phyloP scores from a whole-genome alignment of 1,140 invertebrate species.

The Magallana angulata region DNA sequence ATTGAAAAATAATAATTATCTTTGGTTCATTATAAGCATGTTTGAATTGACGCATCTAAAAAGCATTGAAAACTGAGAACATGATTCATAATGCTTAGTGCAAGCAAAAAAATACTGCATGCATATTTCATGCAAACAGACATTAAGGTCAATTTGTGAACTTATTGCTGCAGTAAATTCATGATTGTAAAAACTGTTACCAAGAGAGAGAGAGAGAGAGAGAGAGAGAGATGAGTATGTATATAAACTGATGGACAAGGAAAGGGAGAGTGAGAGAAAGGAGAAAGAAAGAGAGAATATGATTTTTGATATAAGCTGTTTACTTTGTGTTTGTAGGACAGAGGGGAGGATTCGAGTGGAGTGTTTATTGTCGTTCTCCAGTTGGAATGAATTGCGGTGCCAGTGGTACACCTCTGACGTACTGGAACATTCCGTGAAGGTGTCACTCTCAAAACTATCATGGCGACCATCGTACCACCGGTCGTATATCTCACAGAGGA shows the following conservation, averaged over 20 bases:
- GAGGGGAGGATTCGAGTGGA: conserved; percentile 64
- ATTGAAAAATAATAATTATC: no score
- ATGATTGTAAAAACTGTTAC: no score
- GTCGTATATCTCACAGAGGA: conserved; percentile 79
- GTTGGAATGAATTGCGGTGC: conserved; percentile 61
- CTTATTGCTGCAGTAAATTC: no score
- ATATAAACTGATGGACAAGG: neutral
- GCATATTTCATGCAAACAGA: no score
- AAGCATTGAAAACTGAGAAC: no score
- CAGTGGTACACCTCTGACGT: conserved; percentile 75
- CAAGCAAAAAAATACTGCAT: no score
- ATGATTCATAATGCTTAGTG: no score
- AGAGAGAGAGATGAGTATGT: no score
- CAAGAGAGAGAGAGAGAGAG: no score
- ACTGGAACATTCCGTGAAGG: conserved; percentile 78
- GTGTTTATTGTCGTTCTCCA: conserved; percentile 68
- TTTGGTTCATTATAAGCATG: no score
- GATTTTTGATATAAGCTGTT: conserved; percentile 19
- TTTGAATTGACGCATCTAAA: no score
- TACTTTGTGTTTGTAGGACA: conserved; percentile 74
- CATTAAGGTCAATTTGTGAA: no score
- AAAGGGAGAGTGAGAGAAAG: neutral
- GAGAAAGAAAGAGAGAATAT: neutral
- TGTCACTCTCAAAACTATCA: conserved; percentile 79
- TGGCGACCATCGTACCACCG: conserved; percentile 74